phyloP scores from a whole-genome alignment of 1,140 invertebrate genomes.

The Megalopta genalis region DNA sequence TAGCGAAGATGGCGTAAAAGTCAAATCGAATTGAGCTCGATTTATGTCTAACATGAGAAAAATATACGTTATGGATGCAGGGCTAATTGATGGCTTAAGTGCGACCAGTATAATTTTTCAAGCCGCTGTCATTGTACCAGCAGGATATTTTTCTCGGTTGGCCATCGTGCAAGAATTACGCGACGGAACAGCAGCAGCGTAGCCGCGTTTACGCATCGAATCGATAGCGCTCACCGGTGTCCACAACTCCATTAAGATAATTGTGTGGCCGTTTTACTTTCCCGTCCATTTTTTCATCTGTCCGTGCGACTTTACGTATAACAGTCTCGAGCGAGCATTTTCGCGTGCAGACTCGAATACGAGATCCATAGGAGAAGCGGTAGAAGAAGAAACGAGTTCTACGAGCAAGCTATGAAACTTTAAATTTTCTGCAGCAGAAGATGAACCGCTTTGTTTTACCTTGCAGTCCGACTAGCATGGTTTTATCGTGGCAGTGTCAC shows the following conservation, averaged over 20 bases:
- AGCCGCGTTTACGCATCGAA: conserved; percentile 52
- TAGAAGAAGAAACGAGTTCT: not conserved
- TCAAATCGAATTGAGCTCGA: no score
- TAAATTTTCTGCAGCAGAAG: not conserved
- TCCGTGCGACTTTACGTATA: conserved; percentile 30
- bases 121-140: not conserved
- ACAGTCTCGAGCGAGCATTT: conserved; percentile 27
- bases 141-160: not conserved
- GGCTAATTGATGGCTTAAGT: not conserved
- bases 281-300: conserved; percentile 50
- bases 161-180: not conserved
- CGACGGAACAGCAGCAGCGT: not conserved
- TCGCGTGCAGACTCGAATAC: not conserved
- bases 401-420: not conserved
- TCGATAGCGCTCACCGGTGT: conserved; percentile 73
- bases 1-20: no score
- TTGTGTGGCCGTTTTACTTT: conserved; percentile 64
- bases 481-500: not conserved
- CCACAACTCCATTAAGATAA: conserved; percentile 79
- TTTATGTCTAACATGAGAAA: no score
- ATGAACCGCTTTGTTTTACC: conserved; percentile 1
- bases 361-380: not conserved
- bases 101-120: not conserved
- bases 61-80: no score
- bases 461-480: not conserved